These are phyloP conservation scores for Sylvilagus bachmani DNA, from an alignment of 2,113 vertebrate species.

Conservation along the genomic window DNA sequence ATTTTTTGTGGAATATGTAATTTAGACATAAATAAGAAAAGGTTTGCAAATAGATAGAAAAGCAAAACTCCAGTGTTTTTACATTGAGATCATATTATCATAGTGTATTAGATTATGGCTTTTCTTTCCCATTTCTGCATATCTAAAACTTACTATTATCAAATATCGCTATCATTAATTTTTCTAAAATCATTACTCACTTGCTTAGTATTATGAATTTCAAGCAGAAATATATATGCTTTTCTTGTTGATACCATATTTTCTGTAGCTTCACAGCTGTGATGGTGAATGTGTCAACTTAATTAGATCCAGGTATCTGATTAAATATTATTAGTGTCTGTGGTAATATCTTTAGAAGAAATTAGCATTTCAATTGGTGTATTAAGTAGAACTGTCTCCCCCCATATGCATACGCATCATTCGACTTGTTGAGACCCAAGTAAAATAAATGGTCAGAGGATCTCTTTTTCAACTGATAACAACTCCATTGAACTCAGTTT, in stretches of 20 bases:
- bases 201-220: constrained; percentile 1
- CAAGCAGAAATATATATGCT: background rate
- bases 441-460: background rate
- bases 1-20: background rate
- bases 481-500: too few relatives aligned
- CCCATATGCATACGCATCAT: background rate
- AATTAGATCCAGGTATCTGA: background rate
- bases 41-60: background rate
- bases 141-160: background rate
- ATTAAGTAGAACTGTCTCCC: background rate
- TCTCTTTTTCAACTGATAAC: background rate
- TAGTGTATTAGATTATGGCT: background rate
- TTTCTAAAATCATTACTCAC: background rate
- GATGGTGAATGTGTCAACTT: background rate
- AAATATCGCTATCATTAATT: background rate
- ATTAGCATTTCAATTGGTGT: background rate
- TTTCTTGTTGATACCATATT: background rate
- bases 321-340: background rate
- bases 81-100: background rate
- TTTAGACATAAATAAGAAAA: background rate
- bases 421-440: background rate
- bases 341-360: background rate
- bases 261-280: background rate
- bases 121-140: background rate
- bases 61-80: background rate